Base-by-base conservation (phyloP, 2,113 vertebrate genomes). In the Trogon surrucura region DNA sequence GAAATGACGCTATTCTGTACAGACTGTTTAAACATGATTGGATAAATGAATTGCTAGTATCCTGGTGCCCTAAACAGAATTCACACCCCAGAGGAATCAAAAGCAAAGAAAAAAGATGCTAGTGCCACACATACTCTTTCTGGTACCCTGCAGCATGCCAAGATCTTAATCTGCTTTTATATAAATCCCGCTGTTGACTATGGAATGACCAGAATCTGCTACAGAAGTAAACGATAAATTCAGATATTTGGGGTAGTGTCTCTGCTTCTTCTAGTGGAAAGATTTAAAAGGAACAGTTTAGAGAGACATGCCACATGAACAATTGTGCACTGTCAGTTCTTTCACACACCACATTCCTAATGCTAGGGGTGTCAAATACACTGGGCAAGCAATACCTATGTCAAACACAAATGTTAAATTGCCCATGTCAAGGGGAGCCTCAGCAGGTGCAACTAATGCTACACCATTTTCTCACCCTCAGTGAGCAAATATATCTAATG, bases 401-500 rank as follows among this genome's bases (percentile, higher is more conserved):
- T 13, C 0, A 32, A 22, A 80, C 61, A 18, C 72, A 50, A 19
- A 12, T n/a, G 5, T 5, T 19, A 20, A 23, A 64, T 7, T 17
- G 29, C 23, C 6, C 1, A 6, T 8, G 11, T 25, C 51, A 30
- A n/a, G 16, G 10, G 38, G 11, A 78, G 14, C 7, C 44, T 74
- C 44, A 45, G n/a, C 58, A 74, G 56, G 14, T 17, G 13, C 62
- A 75, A 36, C 58, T 25, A 38, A 4, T 25, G 41, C 34, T 74
- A 5, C 74, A 57, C 7, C 48, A 60, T 4, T 67, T 8, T 27
- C 53, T 73, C 10, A 0, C 5, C 15, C 77, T 67, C 50, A 32
- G 0, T 14, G 19, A 77, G 17, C 5, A 83, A 60, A 53, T 7
- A 1, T 6, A 38, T 2, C 34, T 13, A 15, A n/a, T 21, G 20